Base-by-base conservation (phyloP, 1,140 invertebrate species). In the Cotesia glomerata region DNA sequence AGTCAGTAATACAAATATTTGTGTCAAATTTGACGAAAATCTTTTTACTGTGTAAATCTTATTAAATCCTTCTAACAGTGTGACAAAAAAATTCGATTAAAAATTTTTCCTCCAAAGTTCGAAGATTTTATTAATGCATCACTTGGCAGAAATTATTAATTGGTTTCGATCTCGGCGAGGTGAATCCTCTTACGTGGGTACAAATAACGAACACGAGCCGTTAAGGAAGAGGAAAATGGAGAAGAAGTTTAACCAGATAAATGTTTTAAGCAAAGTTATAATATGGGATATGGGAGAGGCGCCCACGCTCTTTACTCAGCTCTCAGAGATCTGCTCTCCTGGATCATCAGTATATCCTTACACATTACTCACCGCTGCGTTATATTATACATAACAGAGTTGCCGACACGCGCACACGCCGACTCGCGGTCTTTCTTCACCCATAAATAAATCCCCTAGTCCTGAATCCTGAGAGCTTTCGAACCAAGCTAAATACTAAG, bases 121-220 rank as follows among this genome's bases (percentile, higher is more conserved):
- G 3, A 8, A 45, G 11, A 45, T 5, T 39, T 8, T 45, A 45
- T 45, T 9, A 7, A 45, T 7, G 8, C 11, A 45, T 45, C 2
- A 45, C 7, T 45, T 45, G 11, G 84, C 82, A 82, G 81, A 76
- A 80, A 82, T 85, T 86, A 86, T 86, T 86, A 86, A 86, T 86
- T 82, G 84, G 81, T 77, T 76, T 4, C 26, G 78, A 77, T 80
- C 78, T 14, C 8, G 34, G 16, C 63, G 75, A 79, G 81, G 79
- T 79, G 80, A 80, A 80, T 82, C 77, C 77, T 82, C 77, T 82
- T 81, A 83, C 84, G 83, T 82, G 84, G 81, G 82, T 86, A 86
- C 84, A 86, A 86, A 86, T 86, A 86, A 86, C 84, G 81, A 84
- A 86, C 84, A 86, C 81, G 83, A 81, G 76, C 68, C 77, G 79